These are phyloP conservation scores for Hypena proboscidalis DNA, from an alignment of 2,888 invertebrate species.

Conservation along the genomic window DNA sequence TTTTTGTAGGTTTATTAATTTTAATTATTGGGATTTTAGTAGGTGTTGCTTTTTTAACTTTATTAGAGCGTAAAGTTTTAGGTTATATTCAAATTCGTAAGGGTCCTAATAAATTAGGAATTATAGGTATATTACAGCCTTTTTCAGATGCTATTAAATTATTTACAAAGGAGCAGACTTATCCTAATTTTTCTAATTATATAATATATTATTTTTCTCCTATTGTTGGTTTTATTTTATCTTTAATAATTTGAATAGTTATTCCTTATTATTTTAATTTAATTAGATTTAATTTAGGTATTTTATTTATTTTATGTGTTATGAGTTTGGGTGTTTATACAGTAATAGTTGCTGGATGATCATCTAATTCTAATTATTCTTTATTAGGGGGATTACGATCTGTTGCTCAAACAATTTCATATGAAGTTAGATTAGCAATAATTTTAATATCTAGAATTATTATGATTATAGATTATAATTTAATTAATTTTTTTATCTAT, in stretches of 20 bases:
- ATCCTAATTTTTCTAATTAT: constrained; percentile 86
- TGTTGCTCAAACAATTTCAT: constrained; percentile 91
- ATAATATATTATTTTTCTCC: constrained; percentile 86
- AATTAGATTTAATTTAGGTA: constrained; percentile 84
- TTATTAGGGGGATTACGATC: constrained; percentile 88
- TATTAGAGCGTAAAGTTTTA: constrained; percentile 89
- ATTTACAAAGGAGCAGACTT: constrained; percentile 87
- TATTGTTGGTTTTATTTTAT: constrained; percentile 84
- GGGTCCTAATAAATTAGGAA: constrained; percentile 89
- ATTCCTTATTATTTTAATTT: constrained; percentile 84
- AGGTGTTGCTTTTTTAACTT: constrained; percentile 89
- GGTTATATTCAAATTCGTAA: constrained; percentile 90
- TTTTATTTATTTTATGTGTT: constrained; percentile 88
- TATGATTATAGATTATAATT: constrained; percentile 84
- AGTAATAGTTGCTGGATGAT: constrained; percentile 87
- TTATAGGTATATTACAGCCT: constrained; percentile 87
- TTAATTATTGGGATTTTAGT: constrained; percentile 87
- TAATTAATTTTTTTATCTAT: constrained; percentile 76
- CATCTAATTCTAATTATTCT: constrained; percentile 90
- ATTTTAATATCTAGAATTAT: constrained; percentile 86
- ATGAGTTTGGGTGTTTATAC: constrained; percentile 87
- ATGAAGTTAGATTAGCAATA: constrained; percentile 89
- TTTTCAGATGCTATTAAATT: constrained; percentile 90
- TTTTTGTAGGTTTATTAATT: constrained; percentile 74
- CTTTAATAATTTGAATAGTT: constrained; percentile 85